Percentiles rank a stretch among this genome's conserved stretches.
These are phyloP conservation scores for Hydriomena furcata DNA, from an alignment of 2,888 invertebrate species.

Conservation along the genomic window DNA sequence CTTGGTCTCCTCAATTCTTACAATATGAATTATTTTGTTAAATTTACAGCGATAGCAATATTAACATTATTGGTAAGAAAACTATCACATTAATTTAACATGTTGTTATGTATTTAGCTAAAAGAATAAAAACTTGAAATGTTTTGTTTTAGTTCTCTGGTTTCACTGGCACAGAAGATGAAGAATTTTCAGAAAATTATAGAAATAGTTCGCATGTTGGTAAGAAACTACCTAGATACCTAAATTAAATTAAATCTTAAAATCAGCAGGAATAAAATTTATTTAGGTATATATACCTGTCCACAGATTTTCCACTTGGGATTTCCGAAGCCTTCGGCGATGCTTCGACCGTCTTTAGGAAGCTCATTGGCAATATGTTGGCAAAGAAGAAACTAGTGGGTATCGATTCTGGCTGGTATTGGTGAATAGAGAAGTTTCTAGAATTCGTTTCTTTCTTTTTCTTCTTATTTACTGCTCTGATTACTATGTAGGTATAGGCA, in stretches of 20 bases:
- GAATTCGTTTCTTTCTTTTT: no score
- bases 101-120: no score
- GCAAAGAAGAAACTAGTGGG: slow-evolving; percentile 53
- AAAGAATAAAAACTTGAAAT: no score
- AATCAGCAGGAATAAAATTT: no score
- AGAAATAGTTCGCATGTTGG: slow-evolving; percentile 1
- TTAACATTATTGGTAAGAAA: no score
- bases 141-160: slow-evolving; percentile 6
- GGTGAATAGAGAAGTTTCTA: slow-evolving; percentile 30
- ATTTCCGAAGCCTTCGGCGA: slow-evolving; percentile 47
- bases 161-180: neutral
- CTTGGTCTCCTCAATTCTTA: no score
- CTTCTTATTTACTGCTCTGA: no score
- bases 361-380: slow-evolving; percentile 50
- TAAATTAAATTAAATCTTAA: neutral
- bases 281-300: no score
- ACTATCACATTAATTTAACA: no score
- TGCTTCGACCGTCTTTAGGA: slow-evolving; percentile 52
- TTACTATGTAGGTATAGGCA: no score
- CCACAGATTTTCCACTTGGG: slow-evolving; percentile 24
- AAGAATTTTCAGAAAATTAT: neutral
- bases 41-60: no score
- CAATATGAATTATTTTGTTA: no score
- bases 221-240: slow-evolving; percentile 5
- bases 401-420: slow-evolving; percentile 50